These are phyloP conservation scores for Xenopus laevis DNA, from an alignment of 2,113 vertebrate genomes.

Conservation along the genomic window DNA sequence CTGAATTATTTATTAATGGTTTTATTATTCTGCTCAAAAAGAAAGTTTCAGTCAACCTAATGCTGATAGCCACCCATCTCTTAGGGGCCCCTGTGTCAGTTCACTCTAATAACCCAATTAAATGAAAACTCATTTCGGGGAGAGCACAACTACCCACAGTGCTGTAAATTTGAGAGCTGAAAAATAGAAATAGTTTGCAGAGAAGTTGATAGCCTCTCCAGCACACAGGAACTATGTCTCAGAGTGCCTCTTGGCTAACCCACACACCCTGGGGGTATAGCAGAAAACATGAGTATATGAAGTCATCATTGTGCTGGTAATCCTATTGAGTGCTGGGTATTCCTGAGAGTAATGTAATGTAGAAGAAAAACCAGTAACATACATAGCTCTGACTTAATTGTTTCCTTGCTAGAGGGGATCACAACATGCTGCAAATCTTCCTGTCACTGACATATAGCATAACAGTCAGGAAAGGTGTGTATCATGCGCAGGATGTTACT, in stretches of 20 bases:
- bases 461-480: background rate
- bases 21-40: background rate
- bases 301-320: background rate
- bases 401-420: conserved; percentile 7
- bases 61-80: background rate
- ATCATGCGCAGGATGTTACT: background rate
- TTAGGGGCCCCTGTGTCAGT: background rate
- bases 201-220: background rate
- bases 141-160: background rate
- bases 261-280: conserved; percentile 1
- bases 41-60: background rate
- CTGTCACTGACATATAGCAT: background rate
- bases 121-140: background rate
- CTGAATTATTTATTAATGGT: background rate
- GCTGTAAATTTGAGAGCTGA: background rate
- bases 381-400: conserved; percentile 12
- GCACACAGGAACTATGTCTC: background rate
- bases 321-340: background rate
- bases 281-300: background rate
- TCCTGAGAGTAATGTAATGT: conserved; percentile 4
- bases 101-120: background rate
- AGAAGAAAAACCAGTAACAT: conserved; percentile 1
- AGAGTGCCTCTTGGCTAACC: background rate
- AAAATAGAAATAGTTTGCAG: background rate
- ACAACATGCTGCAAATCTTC: conserved; percentile 7